Percentiles rank a stretch among this genome's conserved stretches.
These are phyloP conservation scores for Caenorhabditis sp. DNA, from an alignment of 2,888 invertebrate genomes.

Conservation along the genomic window DNA sequence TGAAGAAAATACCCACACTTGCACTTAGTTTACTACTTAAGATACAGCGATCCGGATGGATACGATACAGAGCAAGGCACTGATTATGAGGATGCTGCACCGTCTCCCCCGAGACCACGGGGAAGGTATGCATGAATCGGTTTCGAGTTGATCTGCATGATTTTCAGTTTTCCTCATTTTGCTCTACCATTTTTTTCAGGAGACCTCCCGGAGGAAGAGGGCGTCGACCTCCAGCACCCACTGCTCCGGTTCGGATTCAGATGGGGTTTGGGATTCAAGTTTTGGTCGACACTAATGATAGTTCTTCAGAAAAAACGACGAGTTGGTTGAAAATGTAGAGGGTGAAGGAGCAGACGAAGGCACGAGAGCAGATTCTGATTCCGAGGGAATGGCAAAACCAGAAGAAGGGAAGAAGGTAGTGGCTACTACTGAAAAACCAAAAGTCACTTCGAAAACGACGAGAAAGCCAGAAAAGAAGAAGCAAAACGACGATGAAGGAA, in stretches of 20 bases:
- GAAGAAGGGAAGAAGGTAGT: not conserved
- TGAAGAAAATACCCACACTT: not conserved
- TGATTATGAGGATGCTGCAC: not conserved
- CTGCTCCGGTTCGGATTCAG: conserved; percentile 45
- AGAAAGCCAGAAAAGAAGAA: not conserved
- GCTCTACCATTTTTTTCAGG: too few relatives aligned
- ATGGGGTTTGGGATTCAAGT: not conserved
- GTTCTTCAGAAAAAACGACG: conserved; percentile 32
- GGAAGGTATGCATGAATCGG: conserved; percentile 25
- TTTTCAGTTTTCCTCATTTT: not conserved
- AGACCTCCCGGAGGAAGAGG: conserved; percentile 36
- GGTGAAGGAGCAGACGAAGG: conserved; percentile 31
- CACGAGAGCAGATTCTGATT: not conserved
- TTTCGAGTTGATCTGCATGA: not conserved
- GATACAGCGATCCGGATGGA: conserved; percentile 58
- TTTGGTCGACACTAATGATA: too few relatives aligned
- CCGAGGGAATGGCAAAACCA: not conserved
- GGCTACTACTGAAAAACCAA: conserved; percentile 7
- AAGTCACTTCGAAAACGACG: not conserved
- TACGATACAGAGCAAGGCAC: conserved; percentile 25
- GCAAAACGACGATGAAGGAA: not conserved
- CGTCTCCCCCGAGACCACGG: conserved; percentile 23
- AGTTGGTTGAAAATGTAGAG: conserved; percentile 35
- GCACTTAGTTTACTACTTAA: conserved; percentile 33
- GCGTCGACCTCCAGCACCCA: conserved; percentile 41